Base-by-base conservation (phyloP, 2,113 vertebrate species). In the Oryzias javanicus region DNA sequence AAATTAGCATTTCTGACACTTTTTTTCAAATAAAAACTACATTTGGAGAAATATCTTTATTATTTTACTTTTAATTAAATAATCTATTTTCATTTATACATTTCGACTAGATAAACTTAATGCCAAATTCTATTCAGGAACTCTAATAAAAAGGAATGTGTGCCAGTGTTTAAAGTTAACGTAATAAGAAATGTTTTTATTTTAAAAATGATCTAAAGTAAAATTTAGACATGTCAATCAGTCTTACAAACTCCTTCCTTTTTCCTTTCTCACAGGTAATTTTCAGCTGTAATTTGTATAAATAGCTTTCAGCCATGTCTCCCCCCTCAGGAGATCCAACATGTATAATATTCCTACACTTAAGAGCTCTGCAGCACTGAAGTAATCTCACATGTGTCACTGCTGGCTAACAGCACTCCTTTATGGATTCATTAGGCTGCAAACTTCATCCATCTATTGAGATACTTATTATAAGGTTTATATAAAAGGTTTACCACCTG, bases 241-340 rank as follows among this genome's bases (percentile, higher is more conserved):
- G 1, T 56, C 53, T 25, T 40, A 17, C 42, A 54, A 54, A 62
- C 13, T 42, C 6, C 19, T 8, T 57, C 24, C 57, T 18, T 20
- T 42, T 55, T 29, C 12, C 35, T 35, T 35, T 35, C 35, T 35
- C 40, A 13, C 74, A 82, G 71, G 22, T 53, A 63, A 76, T 74
- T 77, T 72, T 73, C 60, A 64, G 51, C 53, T 69, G 22, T 71
- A 77, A 81, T 67, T 60, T 79, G 66, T 79, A 74, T 74, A 73
- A 77, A 82, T 75, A 72, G 60, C 67, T 73, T 74, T 71, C 46
- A 42, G 55, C 40, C 45, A 25, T 15, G 53, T 50, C 47, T 51
- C 79, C 59, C 77, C 76, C 80, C 76, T 68, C 74, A 64, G 65
- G 80, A 79, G 68, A 72, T 59, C 56, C 41, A 64, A 63, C 70